These are phyloP conservation scores for Orgyia antiqua DNA, from an alignment of 2,888 invertebrate species.

Conservation along the genomic window DNA sequence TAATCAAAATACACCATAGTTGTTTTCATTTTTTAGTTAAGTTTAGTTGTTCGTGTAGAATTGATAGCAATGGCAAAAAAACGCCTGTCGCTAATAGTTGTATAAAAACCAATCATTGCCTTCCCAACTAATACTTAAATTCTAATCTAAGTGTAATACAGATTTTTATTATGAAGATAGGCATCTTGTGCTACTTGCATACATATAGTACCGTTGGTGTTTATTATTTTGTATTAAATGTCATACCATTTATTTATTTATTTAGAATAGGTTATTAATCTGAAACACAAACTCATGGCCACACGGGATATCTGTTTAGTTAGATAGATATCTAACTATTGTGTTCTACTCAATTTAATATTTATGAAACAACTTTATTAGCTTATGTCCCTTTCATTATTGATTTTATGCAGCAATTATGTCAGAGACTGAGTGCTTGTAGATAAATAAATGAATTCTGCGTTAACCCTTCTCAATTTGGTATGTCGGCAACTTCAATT, in stretches of 20 bases:
- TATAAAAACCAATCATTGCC: too few species aligned
- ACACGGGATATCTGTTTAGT: conserved; percentile 23
- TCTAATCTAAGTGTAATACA: too few species aligned
- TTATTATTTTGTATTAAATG: too few species aligned
- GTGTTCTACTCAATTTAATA: conserved; percentile 29
- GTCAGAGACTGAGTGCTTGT: conserved; percentile 15
- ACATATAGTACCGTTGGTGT: too few species aligned
- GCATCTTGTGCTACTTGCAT: too few species aligned
- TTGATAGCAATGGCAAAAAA: too few species aligned
- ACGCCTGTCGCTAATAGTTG: too few species aligned
- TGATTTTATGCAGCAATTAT: conserved; percentile 20
- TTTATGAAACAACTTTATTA: conserved; percentile 25
- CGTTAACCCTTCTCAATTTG: conserved; percentile 17
- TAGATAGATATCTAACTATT: conserved; percentile 18
- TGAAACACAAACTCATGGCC: conserved; percentile 30
- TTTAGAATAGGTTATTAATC: conserved; percentile 46
- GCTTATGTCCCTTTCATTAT: conserved; percentile 22
- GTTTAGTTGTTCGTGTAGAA: too few species aligned
- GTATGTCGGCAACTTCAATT: conserved; percentile 16
- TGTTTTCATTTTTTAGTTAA: too few species aligned
- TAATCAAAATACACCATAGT: too few species aligned
- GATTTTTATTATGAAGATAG: too few species aligned
- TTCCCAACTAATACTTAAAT: too few species aligned
- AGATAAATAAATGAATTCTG: conserved; percentile 13
- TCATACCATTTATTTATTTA: conserved; percentile 40